Base-by-base conservation (phyloP, 2,797 vertebrate genomes). In the Valencia hispanica region DNA sequence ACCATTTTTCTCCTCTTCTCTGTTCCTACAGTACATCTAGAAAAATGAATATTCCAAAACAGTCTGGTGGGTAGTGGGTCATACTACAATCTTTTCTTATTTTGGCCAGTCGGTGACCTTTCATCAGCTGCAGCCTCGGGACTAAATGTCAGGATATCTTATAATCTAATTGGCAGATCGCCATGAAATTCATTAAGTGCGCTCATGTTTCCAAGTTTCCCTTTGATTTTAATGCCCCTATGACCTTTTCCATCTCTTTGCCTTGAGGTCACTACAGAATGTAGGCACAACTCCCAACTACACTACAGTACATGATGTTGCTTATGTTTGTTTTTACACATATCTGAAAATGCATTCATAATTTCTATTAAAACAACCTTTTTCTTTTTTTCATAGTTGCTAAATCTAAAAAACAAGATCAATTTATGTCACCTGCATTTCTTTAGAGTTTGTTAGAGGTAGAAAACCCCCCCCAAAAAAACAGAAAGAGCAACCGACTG, bases 241-340 rank as follows among this genome's bases (percentile, higher is more conserved):
- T 77, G 80, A 86, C 86, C 88, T 86, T 68, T 86, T 87, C 61
- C 50, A 53, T 72, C 53, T 5, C 43, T 59, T 63, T n/a, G 2
- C 75, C 78, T 83, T 11, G n/a, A 70, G 61, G 79, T 82, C 41
- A 72, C 5, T 47, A 48, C 22, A 34, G 34, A 63, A 4, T 69
- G 25, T 47, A 73, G 53, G 43, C 0, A 34, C 10, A 63, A 61
- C 9, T 11, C 51, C 55, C 48, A n/a, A 10, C 14, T 41, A 17
- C 47, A 36, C 41, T 61, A n/a, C 8, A 11, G 39, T 39, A 4
- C 25, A 43, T 57, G 0, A 30, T 6, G 70, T 71, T 10, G 25
- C 34, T 41, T 30, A 41, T 12, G 3, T 57, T 41, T 0, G 20
- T 22, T 48, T 57, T 36, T 12, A 59, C 36, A 27, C 51, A 48